Evolutionary conservation across 2,888 invertebrate genomes (phyloP).

Genomic region (Mimumesa dahlbomi): DNA sequence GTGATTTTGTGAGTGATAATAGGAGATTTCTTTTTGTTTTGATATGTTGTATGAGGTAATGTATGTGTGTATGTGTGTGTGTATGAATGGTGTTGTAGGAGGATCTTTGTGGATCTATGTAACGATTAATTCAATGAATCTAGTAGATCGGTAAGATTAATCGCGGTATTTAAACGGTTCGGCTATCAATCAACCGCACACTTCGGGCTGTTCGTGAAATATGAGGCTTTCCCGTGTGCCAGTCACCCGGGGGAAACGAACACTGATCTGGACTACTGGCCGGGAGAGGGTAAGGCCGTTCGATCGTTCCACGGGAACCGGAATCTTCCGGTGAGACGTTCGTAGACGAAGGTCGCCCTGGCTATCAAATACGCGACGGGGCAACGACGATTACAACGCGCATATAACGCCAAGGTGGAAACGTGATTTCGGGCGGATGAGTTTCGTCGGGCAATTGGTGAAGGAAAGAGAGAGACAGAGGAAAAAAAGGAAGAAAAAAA

Average conservation of each 20-base stretch:
- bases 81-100: too few relatives aligned
- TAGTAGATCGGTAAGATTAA: too few relatives aligned
- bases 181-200: background rate
- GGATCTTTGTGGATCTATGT: too few relatives aligned
- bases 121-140: too few relatives aligned
- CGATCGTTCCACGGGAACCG: constrained; percentile 28
- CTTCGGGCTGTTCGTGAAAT: background rate
- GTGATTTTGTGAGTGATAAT: too few relatives aligned
- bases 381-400: too few relatives aligned
- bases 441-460: background rate
- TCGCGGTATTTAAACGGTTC: background rate
- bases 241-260: background rate
- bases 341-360: constrained; percentile 32
- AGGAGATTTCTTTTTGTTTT: too few relatives aligned
- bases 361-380: constrained; percentile 21
- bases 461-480: too few relatives aligned
- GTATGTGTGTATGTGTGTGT: too few relatives aligned
- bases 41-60: too few relatives aligned
- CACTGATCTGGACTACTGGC: constrained; percentile 26
- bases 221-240: background rate
- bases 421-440: constrained; percentile 19
- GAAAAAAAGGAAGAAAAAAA: too few relatives aligned
- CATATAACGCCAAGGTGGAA: too few relatives aligned
- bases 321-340: constrained; percentile 40
- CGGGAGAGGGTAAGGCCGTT: constrained; percentile 14